Percentiles rank a stretch among this genome's conserved stretches.
phyloP scores from a whole-genome alignment of 2,113 vertebrate genomes.

The Alligator mississippiensis region DNA sequence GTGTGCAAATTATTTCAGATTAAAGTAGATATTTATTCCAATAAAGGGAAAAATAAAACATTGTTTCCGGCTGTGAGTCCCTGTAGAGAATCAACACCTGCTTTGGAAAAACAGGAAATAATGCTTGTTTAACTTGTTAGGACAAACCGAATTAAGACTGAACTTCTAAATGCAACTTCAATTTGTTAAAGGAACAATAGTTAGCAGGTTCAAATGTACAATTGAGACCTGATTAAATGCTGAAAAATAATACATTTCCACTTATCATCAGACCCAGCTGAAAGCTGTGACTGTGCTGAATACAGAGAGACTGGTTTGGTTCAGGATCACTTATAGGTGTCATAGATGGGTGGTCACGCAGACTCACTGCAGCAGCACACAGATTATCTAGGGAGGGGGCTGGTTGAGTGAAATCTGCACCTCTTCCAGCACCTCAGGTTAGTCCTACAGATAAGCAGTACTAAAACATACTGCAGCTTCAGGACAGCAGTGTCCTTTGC shows the following conservation, averaged over 20 bases:
- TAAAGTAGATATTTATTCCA: conserved; percentile 38
- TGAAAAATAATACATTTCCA: neutral
- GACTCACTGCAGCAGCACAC: neutral
- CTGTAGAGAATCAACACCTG: conserved; percentile 37
- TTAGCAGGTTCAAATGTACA: neutral
- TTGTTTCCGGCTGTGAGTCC: neutral
- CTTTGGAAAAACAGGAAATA: neutral
- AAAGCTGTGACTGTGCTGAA: neutral
- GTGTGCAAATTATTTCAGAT: conserved; percentile 13
- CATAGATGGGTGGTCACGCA: accelerated
- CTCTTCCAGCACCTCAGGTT: neutral
- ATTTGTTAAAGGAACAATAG: conserved; percentile 9
- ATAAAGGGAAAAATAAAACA: conserved; percentile 1
- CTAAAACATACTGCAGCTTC: accelerated
- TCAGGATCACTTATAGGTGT: accelerated
- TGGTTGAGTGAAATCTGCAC: neutral
- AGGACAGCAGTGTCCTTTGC: accelerated
- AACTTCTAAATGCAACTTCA: conserved; percentile 12
- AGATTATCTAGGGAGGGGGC: neutral
- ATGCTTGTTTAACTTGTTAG: conserved; percentile 5
- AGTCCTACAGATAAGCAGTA: accelerated
- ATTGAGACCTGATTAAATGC: neutral
- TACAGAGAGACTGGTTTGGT: neutral
- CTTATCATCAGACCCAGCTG: neutral
- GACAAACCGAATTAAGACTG: neutral